Base-by-base conservation (phyloP, 1,140 invertebrate species). In the Drosophila lowei region DNA sequence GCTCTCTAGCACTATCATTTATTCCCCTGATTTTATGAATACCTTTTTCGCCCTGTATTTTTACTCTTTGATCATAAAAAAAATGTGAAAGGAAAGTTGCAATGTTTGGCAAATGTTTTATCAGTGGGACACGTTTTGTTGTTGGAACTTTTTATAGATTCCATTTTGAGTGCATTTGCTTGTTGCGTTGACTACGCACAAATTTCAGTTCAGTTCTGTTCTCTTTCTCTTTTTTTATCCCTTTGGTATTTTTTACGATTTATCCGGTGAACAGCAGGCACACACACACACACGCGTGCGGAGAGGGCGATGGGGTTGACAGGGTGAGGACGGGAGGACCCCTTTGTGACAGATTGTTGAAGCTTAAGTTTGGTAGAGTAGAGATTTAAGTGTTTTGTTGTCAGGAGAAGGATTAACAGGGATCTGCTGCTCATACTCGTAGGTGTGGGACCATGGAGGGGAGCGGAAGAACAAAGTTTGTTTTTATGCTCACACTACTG, bases 101-200 rank as follows among this genome's bases (percentile, higher is more conserved):
- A 53, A 52, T 55, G 68, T 72, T 72, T 65, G 49, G 34, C 43
- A 49, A 64, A 74, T 74, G 55, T 64, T 59, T 86, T 71, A 81
- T 81, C 83, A 71, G 52, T 50, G 63, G 34, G 65, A 67, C 83
- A 75, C 81, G 70, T 80, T 70, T 43, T 62, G 42, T 65, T 80
- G 72, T 63, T 48, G 21, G 41, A 43, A 61, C 34, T 38, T 67
- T 70, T 59, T 73, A 77, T 65, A 65, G 73, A 72, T 60, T 49
- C 42, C 54, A 30, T 68, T 84, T 88, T 74, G 66, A 86, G 81
- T 86, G 81, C 81, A 88, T 88, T 86, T 88, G 83, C 81, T 86
- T 86, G 81, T 86, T 86, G 81, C 70, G 74, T 80, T 71, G 48
- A 66, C 77, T 77, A 68, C 77, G 67, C 72, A 70, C 60, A 55